phyloP scores from a whole-genome alignment of 2,888 invertebrate genomes.

The Luperina nickerlii region DNA sequence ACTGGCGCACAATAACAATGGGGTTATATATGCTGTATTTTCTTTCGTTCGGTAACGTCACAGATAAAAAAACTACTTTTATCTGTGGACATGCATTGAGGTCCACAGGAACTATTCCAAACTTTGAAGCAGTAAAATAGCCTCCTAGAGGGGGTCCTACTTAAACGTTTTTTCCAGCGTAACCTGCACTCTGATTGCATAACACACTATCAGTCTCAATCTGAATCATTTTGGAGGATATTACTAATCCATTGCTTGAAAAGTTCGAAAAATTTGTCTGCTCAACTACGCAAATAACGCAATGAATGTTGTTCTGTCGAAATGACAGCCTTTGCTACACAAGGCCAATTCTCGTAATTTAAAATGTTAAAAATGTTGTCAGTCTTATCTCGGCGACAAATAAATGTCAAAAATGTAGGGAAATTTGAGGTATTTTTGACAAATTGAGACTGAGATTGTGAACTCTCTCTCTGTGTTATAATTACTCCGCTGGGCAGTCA shows the following conservation, averaged over 20 bases:
- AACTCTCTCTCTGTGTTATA: not conserved
- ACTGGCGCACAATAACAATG: not conserved
- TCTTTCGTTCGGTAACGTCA: conserved; percentile 10
- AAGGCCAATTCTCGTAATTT: too few relatives aligned
- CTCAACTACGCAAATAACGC: not conserved
- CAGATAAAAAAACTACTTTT: conserved; percentile 8
- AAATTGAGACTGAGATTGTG: too few relatives aligned
- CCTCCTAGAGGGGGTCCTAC: not conserved
- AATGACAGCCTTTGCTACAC: not conserved
- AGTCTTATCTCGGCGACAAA: too few relatives aligned
- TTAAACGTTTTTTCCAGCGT: not conserved
- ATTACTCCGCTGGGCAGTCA: not conserved
- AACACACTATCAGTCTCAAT: not conserved
- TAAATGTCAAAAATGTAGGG: too few relatives aligned
- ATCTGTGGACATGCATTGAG: conserved; percentile 2
- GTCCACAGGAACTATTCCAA: not conserved
- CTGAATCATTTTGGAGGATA: not conserved
- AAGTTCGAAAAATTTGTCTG: not conserved
- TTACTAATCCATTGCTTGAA: not conserved
- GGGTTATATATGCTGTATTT: conserved; percentile 19
- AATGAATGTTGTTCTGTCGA: not conserved
- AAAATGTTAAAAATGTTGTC: too few relatives aligned
- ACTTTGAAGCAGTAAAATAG: not conserved
- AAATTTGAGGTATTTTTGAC: too few relatives aligned
- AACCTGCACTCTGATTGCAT: not conserved